Evolutionary conservation across 2,888 invertebrate genomes (phyloP).

Genomic region (Allophyes oxyacanthae): DNA sequence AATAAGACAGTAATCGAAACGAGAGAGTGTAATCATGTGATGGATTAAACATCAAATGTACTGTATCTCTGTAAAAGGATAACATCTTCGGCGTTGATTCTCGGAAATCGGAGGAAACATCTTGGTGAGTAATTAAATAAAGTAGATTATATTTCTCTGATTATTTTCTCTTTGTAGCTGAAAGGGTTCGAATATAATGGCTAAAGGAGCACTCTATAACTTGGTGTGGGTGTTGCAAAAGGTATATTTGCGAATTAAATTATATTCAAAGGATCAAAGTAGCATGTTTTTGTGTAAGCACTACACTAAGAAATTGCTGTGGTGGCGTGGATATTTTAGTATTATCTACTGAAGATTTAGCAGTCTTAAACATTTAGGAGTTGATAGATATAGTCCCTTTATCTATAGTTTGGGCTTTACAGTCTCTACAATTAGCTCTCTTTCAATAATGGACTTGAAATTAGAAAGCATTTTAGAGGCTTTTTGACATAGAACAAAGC

Average conservation of each 20-base stretch:
- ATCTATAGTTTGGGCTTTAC: no score
- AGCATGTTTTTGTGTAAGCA: not conserved
- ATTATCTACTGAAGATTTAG: no score
- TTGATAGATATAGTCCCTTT: no score
- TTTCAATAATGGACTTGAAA: no score
- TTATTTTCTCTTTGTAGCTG: slow-evolving; percentile 2
- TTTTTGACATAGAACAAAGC: no score
- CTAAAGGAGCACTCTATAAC: not conserved
- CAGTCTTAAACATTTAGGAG: no score
- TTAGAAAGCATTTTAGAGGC: no score
- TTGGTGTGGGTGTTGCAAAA: slow-evolving; percentile 5
- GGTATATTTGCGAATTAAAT: not conserved
- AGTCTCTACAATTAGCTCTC: no score
- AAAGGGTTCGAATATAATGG: slow-evolving; percentile 6
- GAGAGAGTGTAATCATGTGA: not conserved
- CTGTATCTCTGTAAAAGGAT: not conserved
- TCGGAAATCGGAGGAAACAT: slow-evolving; percentile 1
- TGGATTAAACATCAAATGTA: not conserved
- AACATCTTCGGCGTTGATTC: not conserved
- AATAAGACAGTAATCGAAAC: not conserved
- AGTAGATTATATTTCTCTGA: slow-evolving; percentile 4
- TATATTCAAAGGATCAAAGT: not conserved
- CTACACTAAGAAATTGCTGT: no score
- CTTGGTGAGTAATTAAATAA: slow-evolving; percentile 15
- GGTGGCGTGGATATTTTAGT: no score